Evolutionary conservation across 2,888 invertebrate species (phyloP), one percentile per base, ranked within the genome.

Genomic region (Nipponacmea schrenckii): DNA sequence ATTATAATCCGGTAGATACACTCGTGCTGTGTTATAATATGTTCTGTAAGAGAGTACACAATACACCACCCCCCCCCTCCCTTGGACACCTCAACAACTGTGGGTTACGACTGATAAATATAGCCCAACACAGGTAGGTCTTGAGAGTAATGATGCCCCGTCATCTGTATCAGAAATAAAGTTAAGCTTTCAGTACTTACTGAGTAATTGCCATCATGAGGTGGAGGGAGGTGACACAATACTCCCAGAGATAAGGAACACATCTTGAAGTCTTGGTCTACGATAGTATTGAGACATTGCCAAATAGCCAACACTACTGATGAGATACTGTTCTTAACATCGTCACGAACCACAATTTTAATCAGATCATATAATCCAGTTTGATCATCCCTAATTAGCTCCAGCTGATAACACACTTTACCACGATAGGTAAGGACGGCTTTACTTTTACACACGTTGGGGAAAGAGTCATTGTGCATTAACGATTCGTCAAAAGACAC

Each of bases 241-340:
- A 77, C 74, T 5, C 79, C 79, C 31, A 80, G 72, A 15, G 74
- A 75, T 62, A 71, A 76, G 4, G 74, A 62, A 64, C 80, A 80
- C 44, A 74, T 76, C 24, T 69, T 64, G 56, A 79, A 80, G 48
- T 80, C 77, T 20, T 76, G 65, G 24, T 73, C 69, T 26, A 80
- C 76, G 62, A 80, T 78, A 31, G 72, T 73, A 3, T 50, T 65
- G 20, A 80, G 68, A 15, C 68, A 70, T 24, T 68, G 66, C 66
- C 76, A 77, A 20, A 79, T 56, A 10, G 24, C 24, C 14, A 56
- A 24, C 14, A 56, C 20, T 8, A 56, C 56, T 24, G 56, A 10
- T 24, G 24, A 56, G 12, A 20, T 14, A 56, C 24, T 20, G 24
- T 24, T 24, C 20, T 24, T 20, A 24, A 24, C 56, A 24, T 56